A percentile compares a stretch with the other conserved stretches of the same genome.
phyloP scores from a whole-genome alignment of 2,888 invertebrate species.

The Cephus sareptanus region DNA sequence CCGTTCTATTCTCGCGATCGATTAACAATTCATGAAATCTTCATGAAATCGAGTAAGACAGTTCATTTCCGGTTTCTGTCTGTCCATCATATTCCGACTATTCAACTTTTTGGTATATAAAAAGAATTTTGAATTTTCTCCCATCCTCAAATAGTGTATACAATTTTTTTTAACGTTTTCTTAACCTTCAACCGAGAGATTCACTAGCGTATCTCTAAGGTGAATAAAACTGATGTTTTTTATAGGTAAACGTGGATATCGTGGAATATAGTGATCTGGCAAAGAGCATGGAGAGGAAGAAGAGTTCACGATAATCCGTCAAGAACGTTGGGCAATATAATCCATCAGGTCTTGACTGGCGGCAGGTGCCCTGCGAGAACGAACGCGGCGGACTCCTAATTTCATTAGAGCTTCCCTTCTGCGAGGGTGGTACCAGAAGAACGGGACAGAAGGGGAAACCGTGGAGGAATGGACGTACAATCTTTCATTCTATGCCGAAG shows the following conservation, averaged over 20 bases:
- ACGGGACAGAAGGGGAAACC: background rate
- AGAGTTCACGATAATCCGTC: slow-evolving; percentile 59
- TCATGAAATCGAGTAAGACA: background rate
- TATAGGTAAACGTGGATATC: background rate
- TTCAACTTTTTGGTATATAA: background rate
- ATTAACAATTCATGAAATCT: background rate
- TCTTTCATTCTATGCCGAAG: background rate
- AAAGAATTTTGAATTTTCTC: background rate
- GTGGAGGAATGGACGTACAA: background rate
- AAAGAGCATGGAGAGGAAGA: background rate
- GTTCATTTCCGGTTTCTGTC: background rate
- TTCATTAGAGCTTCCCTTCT: slow-evolving; percentile 37
- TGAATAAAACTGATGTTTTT: background rate
- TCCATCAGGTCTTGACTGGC: slow-evolving; percentile 57
- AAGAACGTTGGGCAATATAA: slow-evolving; percentile 57
- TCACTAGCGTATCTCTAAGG: background rate
- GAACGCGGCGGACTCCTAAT: slow-evolving; percentile 45
- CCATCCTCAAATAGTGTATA: background rate
- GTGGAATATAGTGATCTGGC: background rate
- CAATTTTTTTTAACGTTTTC: background rate
- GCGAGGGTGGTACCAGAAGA: background rate
- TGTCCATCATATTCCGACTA: background rate
- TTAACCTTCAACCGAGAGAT: background rate
- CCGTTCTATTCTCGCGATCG: background rate
- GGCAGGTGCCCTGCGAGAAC: slow-evolving; percentile 51